Evolutionary conservation across 1,140 invertebrate species (phyloP), one percentile per base, ranked within the genome.

Genomic region (Bombus fervidus): DNA sequence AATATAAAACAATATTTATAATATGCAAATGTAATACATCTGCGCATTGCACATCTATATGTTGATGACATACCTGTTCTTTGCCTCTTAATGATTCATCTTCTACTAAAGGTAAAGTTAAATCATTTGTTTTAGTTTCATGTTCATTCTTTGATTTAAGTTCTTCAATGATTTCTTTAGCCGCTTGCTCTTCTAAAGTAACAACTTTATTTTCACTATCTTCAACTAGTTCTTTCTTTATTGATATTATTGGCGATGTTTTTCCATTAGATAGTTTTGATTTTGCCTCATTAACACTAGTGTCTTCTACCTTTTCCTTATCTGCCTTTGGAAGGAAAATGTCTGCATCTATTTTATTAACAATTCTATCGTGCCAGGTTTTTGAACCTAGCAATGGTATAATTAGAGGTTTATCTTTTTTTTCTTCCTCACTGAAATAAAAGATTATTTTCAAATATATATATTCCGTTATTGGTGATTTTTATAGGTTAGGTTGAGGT

Each of bases 371-470:
- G 22, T 93, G 93, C 93, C 94, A 94, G 31, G 93, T 94, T 85
- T 91, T 93, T 6, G 93, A 92, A 34, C 93, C 91, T 53, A 96
- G 93, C 92, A 97, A 94, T 22, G 97, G 96, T 85, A 97, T 97
- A 15, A 97, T 93, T 22, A 97, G 93, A 2, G 96, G 96, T 82
- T 93, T 92, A 74, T 95, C 92, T 92, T 94, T 93, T 68, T 95
- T 91, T 72, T 94, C 91, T 88, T 96, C 96, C 41, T 95, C 96
- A 64, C 96, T 96, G 92, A 79, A 95, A 88, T 22, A 74, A 86
- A 47, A n/a, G 37, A 74, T 31, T 41, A 3, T 31, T 18, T 25
- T 69, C 47, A 5, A 64, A 71, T 3, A n/a, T 62, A 37, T n/a
- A 0, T 59, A 3, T 31, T 37, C 15, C 31, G 2, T 9, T 71